Evolutionary conservation across 2,113 vertebrate species (phyloP), one percentile per base, ranked within the genome.

Genomic region (Xyliphius kryptos): DNA sequence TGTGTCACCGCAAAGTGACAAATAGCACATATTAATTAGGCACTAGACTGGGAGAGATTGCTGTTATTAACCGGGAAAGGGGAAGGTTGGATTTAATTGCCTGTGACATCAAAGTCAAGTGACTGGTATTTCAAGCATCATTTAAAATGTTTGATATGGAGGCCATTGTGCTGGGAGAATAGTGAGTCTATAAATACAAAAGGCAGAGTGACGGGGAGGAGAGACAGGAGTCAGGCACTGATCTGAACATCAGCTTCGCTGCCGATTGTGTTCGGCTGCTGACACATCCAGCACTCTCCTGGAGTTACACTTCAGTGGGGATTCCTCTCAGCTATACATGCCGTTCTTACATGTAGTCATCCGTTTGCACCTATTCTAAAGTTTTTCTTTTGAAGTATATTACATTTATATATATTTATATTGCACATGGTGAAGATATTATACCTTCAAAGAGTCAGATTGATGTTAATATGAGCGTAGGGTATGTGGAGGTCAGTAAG

Each of bases 11-110:
- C 91, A 91, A 89, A 88, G 91, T 96, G 95, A 97, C 94, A 97
- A 97, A 97, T 97, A 94, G 93, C 93, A 95, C 92, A 91, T 96
- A 97, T 97, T 97, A 97, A 97, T 97, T 96, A 97, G 94, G 91
- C 91, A 91, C 90, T 93, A 94, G 91, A 91, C 91, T 87, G 89
- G 90, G 92, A 89, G 86, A 93, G 92, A 97, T 95, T 95, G 95
- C 92, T 94, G 95, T 97, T 97, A 97, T 96, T 97, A 97, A 95
- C 92, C 81, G 90, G 88, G 89, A 81, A 88, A 91, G 91, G 91
- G 91, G 91, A 95, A 91, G 92, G 92, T 91, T 93, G 92, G 91
- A 95, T 96, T 96, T 97, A 97, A 97, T 97, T 97, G 93, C 93
- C 93, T 97, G 93, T 97, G 92, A 97, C 94, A 96, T 94, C 92